Evolutionary conservation across 1,140 invertebrate species (phyloP).

Genomic region (Drosophila ficusphila): DNA sequence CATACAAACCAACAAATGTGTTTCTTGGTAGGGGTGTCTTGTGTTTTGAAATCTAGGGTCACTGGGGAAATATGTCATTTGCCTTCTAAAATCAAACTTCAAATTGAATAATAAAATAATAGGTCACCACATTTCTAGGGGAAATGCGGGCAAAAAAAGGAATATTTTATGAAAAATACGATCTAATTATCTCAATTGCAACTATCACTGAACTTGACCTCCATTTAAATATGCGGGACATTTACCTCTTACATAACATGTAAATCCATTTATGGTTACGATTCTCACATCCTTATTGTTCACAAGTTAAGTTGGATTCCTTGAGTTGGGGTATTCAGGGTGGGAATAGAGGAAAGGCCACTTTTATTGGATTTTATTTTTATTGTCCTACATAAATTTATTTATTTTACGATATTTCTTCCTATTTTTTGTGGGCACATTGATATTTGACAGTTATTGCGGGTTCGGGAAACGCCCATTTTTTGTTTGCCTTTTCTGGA

Average conservation of each 20-base stretch:
- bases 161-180: slow-evolving; percentile 18
- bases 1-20: neutral
- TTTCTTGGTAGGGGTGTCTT: neutral
- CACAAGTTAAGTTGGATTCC: slow-evolving; percentile 13
- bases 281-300: slow-evolving; percentile 58
- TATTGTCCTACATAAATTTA: slow-evolving; percentile 75
- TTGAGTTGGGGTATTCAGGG: slow-evolving; percentile 3
- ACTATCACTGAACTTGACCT: slow-evolving; percentile 77
- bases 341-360: slow-evolving; percentile 4
- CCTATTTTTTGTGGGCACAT: slow-evolving; percentile 43
- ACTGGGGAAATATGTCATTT: slow-evolving; percentile 71
- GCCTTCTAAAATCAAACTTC: slow-evolving; percentile 38
- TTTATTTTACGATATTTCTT: slow-evolving; percentile 65
- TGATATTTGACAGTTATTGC: slow-evolving; percentile 76
- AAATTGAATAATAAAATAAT: slow-evolving; percentile 28
- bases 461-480: slow-evolving; percentile 67
- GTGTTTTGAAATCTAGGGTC: slow-evolving; percentile 28
- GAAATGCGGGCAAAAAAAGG: slow-evolving; percentile 22
- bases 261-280: slow-evolving; percentile 19
- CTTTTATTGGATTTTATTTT: slow-evolving; percentile 75
- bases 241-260: slow-evolving; percentile 7
- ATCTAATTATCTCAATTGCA: slow-evolving; percentile 56
- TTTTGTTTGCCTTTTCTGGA: slow-evolving; percentile 64
- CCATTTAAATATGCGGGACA: slow-evolving; percentile 31
- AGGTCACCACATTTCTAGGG: slow-evolving; percentile 20